These are phyloP conservation scores for Boleophthalmus pectinirostris DNA, from an alignment of 2,113 vertebrate genomes.

Conservation along the genomic window DNA sequence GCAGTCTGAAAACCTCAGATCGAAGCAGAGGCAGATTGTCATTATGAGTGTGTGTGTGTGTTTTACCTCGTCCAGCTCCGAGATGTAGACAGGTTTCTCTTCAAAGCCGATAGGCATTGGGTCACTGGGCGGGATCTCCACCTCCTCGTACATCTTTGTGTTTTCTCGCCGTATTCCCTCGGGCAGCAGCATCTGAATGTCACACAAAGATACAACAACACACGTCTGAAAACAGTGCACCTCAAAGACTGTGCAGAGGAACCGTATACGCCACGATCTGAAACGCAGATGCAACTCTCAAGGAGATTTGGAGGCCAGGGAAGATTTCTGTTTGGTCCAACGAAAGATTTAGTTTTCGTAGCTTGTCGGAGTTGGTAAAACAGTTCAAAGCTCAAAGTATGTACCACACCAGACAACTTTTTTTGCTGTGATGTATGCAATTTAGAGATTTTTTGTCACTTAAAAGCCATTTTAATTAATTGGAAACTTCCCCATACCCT, in stretches of 20 bases:
- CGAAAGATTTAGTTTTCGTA: too few species aligned
- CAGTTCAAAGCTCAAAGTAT: too few species aligned
- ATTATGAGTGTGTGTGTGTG: conserved; percentile 30
- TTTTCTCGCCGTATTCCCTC: conserved; percentile 91
- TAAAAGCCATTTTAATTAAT: too few species aligned
- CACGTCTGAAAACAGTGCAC: conserved; percentile 17
- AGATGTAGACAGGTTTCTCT: conserved; percentile 91
- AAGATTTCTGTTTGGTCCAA: not conserved
- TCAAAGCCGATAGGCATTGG: conserved; percentile 90
- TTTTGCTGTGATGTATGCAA: too few species aligned
- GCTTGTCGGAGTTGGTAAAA: too few species aligned
- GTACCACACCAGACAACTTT: too few species aligned
- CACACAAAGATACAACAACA: conserved; percentile 26
- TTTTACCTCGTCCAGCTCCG: conserved; percentile 92
- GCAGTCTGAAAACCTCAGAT: not conserved
- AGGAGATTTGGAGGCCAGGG: conserved; percentile 9
- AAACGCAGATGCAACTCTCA: conserved; percentile 22
- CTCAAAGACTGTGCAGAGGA: not conserved
- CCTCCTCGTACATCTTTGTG: conserved; percentile 93
- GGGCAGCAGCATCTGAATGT: conserved; percentile 87
- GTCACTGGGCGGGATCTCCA: conserved; percentile 89
- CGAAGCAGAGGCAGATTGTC: not conserved
- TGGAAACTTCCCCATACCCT: too few species aligned
- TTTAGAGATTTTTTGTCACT: too few species aligned
- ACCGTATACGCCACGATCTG: not conserved